Conservation (phyloP, 2,113 vertebrate species). For the Tretioscincus oriximinensis region DNA sequence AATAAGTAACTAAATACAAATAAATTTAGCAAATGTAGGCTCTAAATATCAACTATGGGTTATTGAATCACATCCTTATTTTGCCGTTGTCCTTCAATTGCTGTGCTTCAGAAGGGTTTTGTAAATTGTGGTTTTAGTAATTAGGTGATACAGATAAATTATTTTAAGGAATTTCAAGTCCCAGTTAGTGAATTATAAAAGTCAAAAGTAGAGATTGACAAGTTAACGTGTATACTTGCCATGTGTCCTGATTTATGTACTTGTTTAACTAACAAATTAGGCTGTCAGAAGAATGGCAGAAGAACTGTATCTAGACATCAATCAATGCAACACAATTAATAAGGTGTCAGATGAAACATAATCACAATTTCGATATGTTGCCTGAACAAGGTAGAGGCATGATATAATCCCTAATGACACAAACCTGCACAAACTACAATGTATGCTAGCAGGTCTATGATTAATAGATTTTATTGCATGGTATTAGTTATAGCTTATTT, state of each 20-base stretch:
- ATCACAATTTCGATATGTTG: constrained; percentile 22
- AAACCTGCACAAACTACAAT: constrained; percentile 16
- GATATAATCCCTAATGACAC: not conserved
- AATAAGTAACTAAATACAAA: not conserved
- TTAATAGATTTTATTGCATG: not conserved
- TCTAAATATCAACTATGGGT: constrained; percentile 18
- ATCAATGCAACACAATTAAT: constrained; percentile 50
- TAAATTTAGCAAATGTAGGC: not conserved
- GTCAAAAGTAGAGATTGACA: constrained; percentile 39
- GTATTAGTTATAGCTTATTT: not conserved
- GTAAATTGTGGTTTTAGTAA: constrained; percentile 23
- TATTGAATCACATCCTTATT: constrained; percentile 20
- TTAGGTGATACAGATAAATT: constrained; percentile 16
- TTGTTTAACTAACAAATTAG: constrained; percentile 38
- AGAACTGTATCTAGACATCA: constrained; percentile 29
- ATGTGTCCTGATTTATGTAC: constrained; percentile 42
- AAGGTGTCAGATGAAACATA: constrained; percentile 42
- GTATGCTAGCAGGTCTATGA: not conserved
- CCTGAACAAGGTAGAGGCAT: constrained; percentile 10
- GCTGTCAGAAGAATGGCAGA: constrained; percentile 33
- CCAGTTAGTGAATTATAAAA: constrained; percentile 45
- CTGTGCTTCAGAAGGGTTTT: constrained; percentile 16
- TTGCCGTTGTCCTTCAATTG: constrained; percentile 31
- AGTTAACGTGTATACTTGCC: constrained; percentile 37
- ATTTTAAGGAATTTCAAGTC: constrained; percentile 27